Conservation (phyloP, 2,113 vertebrate genomes). For the Ammospiza nelsoni region DNA sequence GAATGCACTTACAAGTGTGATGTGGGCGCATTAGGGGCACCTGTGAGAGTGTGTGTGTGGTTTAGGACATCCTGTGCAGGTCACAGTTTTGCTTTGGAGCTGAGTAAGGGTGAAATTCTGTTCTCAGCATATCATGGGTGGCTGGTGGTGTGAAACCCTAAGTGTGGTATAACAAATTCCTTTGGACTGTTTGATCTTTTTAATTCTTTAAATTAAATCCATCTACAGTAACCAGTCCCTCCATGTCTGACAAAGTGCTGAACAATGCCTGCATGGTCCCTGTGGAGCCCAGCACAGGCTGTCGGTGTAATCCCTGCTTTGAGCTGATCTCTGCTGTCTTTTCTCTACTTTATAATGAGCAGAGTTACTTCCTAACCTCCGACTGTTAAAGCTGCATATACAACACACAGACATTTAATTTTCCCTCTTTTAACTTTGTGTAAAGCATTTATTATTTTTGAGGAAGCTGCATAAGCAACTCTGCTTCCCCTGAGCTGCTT, state of each 20-base stretch:
- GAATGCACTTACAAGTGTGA: rapidly evolving
- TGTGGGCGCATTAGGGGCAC: too few species aligned
- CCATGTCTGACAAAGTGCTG: neutral
- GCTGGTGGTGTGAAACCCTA: neutral
- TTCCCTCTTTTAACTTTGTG: constrained; percentile 5
- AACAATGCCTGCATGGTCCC: neutral
- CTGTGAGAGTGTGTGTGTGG: neutral
- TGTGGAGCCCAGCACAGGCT: neutral
- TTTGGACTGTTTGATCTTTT: neutral
- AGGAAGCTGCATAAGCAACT: neutral
- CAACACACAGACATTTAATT: neutral
- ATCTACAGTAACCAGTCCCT: neutral
- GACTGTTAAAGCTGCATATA: neutral
- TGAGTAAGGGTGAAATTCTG: neutral
- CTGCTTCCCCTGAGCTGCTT: neutral
- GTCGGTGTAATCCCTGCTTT: neutral
- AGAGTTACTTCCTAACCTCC: neutral
- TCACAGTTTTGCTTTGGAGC: neutral
- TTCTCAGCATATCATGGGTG: neutral
- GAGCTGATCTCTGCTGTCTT: constrained; percentile 1
- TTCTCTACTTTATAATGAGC: neutral
- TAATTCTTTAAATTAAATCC: constrained; percentile 39
- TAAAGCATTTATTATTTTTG: neutral
- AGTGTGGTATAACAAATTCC: neutral
- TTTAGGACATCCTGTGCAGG: neutral